Conservation (phyloP, 1,140 invertebrate species). For the Sitobion miscanthi region DNA sequence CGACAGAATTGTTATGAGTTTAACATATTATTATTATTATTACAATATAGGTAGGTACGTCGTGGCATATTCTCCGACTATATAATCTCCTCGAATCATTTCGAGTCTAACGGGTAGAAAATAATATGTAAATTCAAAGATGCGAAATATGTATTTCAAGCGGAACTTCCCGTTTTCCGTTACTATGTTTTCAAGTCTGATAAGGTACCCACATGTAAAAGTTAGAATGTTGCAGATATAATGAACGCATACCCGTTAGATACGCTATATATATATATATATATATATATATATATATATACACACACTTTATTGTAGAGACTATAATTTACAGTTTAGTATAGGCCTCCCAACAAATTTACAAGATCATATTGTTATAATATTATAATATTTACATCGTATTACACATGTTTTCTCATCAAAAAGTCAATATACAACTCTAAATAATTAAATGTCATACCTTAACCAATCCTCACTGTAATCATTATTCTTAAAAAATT, state of each 20-base stretch:
- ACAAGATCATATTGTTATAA: not conserved
- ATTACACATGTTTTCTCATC: not conserved
- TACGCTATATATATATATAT: not conserved
- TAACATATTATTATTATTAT: not conserved
- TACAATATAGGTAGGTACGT: not conserved
- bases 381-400: not conserved
- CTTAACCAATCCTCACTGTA: not conserved
- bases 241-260: not conserved
- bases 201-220: not conserved
- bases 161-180: not conserved
- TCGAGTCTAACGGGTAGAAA: conserved; percentile 7
- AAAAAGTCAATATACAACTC: not conserved
- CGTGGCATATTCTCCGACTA: not conserved
- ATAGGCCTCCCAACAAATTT: not conserved
- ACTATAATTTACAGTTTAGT: not conserved
- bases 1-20: not conserved
- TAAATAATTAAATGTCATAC: not conserved
- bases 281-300: not conserved
- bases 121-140: conserved; percentile 18
- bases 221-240: not conserved
- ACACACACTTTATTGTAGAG: not conserved
- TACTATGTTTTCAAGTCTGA: not conserved
- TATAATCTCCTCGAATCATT: not conserved
- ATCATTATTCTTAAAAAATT: too few species aligned
- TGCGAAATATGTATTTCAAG: not conserved